Evolutionary conservation across 2,797 vertebrate species (phyloP).

Genomic region (Corythornis leucogaster): DNA sequence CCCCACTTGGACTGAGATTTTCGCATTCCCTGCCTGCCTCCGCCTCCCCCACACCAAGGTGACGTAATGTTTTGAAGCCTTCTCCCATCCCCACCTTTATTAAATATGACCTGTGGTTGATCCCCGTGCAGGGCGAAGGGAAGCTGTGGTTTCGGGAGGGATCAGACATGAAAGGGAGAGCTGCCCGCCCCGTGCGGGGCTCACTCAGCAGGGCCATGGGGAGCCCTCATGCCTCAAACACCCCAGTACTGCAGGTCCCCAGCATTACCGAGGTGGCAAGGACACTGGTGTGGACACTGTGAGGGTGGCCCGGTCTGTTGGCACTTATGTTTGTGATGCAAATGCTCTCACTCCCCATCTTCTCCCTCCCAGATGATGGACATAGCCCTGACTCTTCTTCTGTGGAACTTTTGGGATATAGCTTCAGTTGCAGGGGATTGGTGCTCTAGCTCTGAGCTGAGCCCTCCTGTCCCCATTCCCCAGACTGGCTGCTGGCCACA

Average conservation of each 20-base stretch:
- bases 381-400: rapidly evolving
- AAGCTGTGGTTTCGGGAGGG: conserved; percentile 74
- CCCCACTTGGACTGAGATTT: conserved; percentile 42
- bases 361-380: rapidly evolving
- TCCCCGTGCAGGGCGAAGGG: conserved; percentile 63
- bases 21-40: conserved; percentile 60
- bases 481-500: not conserved
- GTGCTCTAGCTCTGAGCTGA: not conserved
- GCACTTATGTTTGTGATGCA: not conserved
- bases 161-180: conserved; percentile 70
- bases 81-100: conserved; percentile 80
- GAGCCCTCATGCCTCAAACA: conserved; percentile 18
- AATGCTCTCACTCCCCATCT: rapidly evolving
- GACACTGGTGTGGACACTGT: rapidly evolving
- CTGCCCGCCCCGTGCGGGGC: not conserved
- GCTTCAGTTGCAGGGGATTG: rapidly evolving
- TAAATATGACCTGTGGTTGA: conserved; percentile 86
- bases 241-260: not conserved
- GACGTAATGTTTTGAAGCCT: conserved; percentile 64
- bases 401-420: not conserved
- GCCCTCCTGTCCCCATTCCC: not conserved
- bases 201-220: conserved; percentile 61
- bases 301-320: rapidly evolving
- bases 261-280: not conserved
- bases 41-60: conserved; percentile 57